Evolutionary conservation across 2,888 invertebrate species (phyloP).

Genomic region (Auanema sp.): DNA sequence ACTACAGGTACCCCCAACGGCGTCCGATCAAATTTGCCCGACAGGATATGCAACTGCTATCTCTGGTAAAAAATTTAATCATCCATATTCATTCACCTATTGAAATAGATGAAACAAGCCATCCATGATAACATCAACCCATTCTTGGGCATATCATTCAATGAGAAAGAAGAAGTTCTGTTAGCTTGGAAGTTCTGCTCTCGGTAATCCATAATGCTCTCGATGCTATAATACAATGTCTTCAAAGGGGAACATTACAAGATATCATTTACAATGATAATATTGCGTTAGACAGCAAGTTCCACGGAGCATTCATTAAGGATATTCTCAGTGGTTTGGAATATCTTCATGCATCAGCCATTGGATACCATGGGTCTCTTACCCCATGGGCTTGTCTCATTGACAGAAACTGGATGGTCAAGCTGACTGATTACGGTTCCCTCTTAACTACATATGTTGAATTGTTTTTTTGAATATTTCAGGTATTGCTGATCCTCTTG

Average conservation of each 20-base stretch:
- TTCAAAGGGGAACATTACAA: conserved; percentile 29
- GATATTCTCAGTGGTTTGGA: conserved; percentile 49
- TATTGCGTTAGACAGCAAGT: conserved; percentile 42
- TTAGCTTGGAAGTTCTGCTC: conserved; percentile 60
- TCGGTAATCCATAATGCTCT: background rate
- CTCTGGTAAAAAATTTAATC: conserved; percentile 21
- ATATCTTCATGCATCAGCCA: conserved; percentile 44
- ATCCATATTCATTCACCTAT: conserved; percentile 5
- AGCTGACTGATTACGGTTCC: conserved; percentile 48
- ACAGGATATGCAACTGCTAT: conserved; percentile 39
- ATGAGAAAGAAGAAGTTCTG: conserved; percentile 60
- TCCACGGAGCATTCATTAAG: conserved; percentile 42
- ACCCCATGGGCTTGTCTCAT: conserved; percentile 51
- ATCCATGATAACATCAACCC: conserved; percentile 95
- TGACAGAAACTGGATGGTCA: conserved; percentile 53
- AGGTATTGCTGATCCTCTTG: conserved; percentile 55
- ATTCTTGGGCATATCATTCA: conserved; percentile 78
- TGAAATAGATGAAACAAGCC: conserved; percentile 78
- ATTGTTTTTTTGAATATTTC: background rate
- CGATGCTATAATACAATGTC: background rate
- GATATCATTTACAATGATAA: conserved; percentile 50
- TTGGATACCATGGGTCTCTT: conserved; percentile 47
- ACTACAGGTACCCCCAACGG: conserved; percentile 33
- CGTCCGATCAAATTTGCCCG: conserved; percentile 44
- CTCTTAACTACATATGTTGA: background rate